Evolutionary conservation across 2,113 vertebrate genomes (phyloP).

Genomic region (Pseudonaja textilis): DNA sequence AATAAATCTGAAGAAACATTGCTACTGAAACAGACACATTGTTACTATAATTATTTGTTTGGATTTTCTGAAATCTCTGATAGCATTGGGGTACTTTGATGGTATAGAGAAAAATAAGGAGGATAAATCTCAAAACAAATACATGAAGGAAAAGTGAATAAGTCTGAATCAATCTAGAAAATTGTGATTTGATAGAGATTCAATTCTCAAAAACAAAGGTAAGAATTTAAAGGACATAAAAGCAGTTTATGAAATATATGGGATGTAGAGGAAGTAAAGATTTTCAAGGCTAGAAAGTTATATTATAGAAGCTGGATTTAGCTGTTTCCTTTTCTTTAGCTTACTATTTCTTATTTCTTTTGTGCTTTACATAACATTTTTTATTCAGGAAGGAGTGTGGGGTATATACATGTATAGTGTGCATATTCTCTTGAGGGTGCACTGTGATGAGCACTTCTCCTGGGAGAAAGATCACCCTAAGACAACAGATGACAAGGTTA

Average conservation of each 20-base stretch:
- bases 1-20: neutral
- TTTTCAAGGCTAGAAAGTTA: neutral
- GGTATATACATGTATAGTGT: neutral
- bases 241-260: neutral
- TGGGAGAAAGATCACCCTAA: neutral
- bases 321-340: neutral
- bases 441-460: neutral
- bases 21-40: neutral
- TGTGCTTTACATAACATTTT: neutral
- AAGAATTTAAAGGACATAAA: neutral
- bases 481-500: neutral
- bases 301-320: neutral
- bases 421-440: neutral
- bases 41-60: neutral
- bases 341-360: neutral
- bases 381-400: neutral
- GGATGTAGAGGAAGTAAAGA: neutral
- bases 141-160: neutral
- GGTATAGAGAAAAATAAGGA: neutral
- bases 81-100: neutral
- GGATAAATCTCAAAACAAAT: neutral
- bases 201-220: neutral
- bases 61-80: neutral
- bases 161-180: neutral
- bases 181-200: neutral